Percentiles rank a stretch among this genome's conserved stretches.
Conservation (phyloP, 2,888 invertebrate species). For the Tetheella fluctuosa region DNA sequence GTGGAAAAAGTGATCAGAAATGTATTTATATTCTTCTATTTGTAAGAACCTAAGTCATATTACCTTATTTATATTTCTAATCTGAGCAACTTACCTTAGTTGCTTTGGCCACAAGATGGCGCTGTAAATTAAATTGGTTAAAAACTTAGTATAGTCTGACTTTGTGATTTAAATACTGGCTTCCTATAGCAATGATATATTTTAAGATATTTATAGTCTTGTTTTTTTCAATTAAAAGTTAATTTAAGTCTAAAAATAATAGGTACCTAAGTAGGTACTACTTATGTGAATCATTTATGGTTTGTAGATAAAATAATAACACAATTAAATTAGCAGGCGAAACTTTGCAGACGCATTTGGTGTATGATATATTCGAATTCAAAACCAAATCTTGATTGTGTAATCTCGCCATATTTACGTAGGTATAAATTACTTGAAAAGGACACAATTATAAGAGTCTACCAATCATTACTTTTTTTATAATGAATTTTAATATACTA, state of each 20-base stretch:
- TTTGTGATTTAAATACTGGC: conserved; percentile 32
- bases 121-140: conserved; percentile 15
- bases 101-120: conserved; percentile 6
- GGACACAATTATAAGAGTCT: too few relatives aligned
- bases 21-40: not conserved
- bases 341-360: too few relatives aligned
- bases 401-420: too few relatives aligned
- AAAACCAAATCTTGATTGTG: too few relatives aligned
- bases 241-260: not conserved
- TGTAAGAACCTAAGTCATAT: conserved; percentile 16
- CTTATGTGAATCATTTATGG: not conserved
- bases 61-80: conserved; percentile 12
- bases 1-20: not conserved
- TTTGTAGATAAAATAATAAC: not conserved
- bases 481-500: too few relatives aligned
- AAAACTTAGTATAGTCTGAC: conserved; percentile 28
- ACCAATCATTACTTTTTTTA: too few relatives aligned
- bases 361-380: too few relatives aligned
- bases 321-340: too few relatives aligned
- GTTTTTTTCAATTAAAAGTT: not conserved
- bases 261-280: not conserved
- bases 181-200: conserved; percentile 5
- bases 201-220: conserved; percentile 1
- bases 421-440: too few relatives aligned
- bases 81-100: not conserved